Base-by-base conservation (phyloP, 2,113 vertebrate species). In the Chlorodrepanis virens region DNA sequence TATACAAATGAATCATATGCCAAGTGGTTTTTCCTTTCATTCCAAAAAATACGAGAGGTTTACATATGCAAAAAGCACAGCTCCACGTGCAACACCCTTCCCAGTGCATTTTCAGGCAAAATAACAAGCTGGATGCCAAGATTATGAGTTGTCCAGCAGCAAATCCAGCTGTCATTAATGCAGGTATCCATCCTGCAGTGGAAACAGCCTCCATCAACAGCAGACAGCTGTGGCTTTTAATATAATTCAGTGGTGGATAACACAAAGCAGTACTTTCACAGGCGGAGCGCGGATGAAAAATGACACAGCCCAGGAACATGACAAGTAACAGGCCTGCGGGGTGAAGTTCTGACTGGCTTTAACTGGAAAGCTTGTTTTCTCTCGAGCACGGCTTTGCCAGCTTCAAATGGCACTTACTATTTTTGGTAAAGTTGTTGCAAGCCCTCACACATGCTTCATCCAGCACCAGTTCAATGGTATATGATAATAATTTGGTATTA, bases 401-500 rank as follows among this genome's bases (percentile, higher is more conserved):
- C 74, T 96, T 91, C 93, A 82, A 85, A 94, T 90, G 94, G 81
- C 87, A 87, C 94, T 89, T 85, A 37, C 90, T 93, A 92, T 95
- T 95, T 96, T 81, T 70, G 82, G 96, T 96, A 85, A 88, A 87
- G 88, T 90, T 96, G 91, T 72, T 96, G 90, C 76, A 90, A 81
- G 94, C 87, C 80, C 83, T 93, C 91, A 75, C 83, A 81, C 90
- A 74, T 39, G 81, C 83, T 76, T 85, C 60, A 75, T 45, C 90
- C 81, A 80, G 93, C 61, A 89, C 80, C 76, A 56, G 91, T 92
- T 96, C 95, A 86, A 39, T 25, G 75, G 91, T 75, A 35, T 70
- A 92, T 18, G 92, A 87, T 94, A 93, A 91, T 97, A 74, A 37
- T 53, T 97, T 81, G 95, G 94, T 96, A 95, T 94, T 96, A 96